Evolutionary conservation across 2,888 invertebrate genomes (phyloP).

Genomic region (Lithophane ornitopus): DNA sequence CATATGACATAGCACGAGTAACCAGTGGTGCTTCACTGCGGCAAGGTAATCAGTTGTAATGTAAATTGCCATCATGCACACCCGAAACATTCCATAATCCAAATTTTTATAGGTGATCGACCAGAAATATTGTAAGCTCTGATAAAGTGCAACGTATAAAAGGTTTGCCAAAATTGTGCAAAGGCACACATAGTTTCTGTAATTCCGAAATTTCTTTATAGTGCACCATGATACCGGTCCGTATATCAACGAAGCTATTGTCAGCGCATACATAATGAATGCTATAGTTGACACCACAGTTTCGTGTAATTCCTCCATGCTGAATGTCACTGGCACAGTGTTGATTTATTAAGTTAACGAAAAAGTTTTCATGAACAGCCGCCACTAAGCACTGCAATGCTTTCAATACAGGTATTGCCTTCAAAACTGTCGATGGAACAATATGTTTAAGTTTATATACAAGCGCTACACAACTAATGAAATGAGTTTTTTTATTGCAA

Average conservation of each 20-base stretch:
- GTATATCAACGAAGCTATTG: not conserved
- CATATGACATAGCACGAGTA: not conserved
- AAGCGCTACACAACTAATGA: not conserved
- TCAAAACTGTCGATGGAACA: not conserved
- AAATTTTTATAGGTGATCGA: no score
- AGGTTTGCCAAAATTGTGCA: not conserved
- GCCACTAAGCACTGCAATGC: not conserved
- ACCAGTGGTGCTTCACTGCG: not conserved
- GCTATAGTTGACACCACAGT: not conserved
- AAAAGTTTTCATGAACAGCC: not conserved
- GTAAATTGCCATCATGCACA: no score
- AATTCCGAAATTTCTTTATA: no score
- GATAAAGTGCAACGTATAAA: not conserved
- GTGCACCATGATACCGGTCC: not conserved
- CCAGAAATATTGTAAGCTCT: not conserved
- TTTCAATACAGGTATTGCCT: not conserved
- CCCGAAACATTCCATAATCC: no score
- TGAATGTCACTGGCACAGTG: not conserved
- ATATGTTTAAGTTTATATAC: not conserved
- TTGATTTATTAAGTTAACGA: no score
- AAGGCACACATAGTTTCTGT: no score
- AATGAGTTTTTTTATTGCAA: no score
- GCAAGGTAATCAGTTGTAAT: not conserved
- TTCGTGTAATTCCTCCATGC: not conserved
- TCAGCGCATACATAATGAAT: not conserved